phyloP scores from a whole-genome alignment of 2,113 vertebrate genomes.

The Corydoras maculifer region DNA sequence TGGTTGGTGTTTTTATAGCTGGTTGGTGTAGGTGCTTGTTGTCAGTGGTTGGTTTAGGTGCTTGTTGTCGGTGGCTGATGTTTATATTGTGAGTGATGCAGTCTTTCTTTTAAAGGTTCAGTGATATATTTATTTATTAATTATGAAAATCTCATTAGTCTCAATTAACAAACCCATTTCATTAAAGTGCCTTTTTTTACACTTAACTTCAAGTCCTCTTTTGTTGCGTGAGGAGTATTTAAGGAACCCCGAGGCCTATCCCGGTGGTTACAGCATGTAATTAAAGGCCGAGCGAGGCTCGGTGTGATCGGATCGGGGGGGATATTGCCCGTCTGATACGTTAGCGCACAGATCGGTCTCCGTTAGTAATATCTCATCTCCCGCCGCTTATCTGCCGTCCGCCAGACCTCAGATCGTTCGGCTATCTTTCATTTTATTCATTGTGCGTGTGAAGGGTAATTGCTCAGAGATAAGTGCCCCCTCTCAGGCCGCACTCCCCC shows the following conservation, averaged over 20 bases:
- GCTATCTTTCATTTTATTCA: conserved; percentile 63
- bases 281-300: conserved; percentile 45
- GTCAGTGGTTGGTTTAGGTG: no score
- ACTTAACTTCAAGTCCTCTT: no score
- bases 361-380: conserved; percentile 49
- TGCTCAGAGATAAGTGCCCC: conserved; percentile 61
- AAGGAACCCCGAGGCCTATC: conserved; percentile 24
- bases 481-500: not conserved
- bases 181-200: no score
- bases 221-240: no score
- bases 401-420: conserved; percentile 59
- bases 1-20: no score
- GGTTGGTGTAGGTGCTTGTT: no score
- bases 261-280: conserved; percentile 40
- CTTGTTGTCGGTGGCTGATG: no score
- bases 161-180: no score
- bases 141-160: no score
- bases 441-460: conserved; percentile 63
- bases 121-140: no score
- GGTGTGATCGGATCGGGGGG: conserved; percentile 45
- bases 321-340: conserved; percentile 53
- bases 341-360: conserved; percentile 53
- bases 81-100: no score
- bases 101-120: no score
- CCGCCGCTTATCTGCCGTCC: conserved; percentile 50